Conservation (phyloP, 1,140 invertebrate species). For the Glossosoma conforme region DNA sequence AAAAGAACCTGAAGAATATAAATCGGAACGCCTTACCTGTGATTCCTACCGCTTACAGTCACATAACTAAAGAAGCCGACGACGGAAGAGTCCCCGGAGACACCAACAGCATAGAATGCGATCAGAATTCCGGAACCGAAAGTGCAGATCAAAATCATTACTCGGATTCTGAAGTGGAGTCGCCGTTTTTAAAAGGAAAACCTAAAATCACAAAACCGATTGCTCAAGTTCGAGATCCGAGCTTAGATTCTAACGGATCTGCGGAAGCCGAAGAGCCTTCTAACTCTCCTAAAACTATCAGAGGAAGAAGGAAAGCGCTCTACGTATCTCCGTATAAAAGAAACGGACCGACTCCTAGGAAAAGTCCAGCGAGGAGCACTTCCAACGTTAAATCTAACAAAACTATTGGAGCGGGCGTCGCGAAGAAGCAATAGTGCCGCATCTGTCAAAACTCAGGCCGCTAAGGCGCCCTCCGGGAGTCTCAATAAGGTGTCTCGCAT, state of each 20-base stretch:
- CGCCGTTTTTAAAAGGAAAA: conserved; percentile 39
- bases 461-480: background rate
- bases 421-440: conserved; percentile 5
- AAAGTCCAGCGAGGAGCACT: conserved; percentile 28
- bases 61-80: conserved; percentile 31
- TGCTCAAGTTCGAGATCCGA: conserved; percentile 36
- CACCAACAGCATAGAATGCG: conserved; percentile 44
- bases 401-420: too few species aligned
- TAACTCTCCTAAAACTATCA: conserved; percentile 58
- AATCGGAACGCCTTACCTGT: conserved; percentile 1
- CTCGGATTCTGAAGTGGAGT: conserved; percentile 43
- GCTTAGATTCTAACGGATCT: conserved; percentile 43
- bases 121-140: conserved; percentile 51
- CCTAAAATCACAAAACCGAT: conserved; percentile 58
- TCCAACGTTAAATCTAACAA: conserved; percentile 10
- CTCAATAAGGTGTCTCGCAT: conserved; percentile 29
- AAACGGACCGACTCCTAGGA: conserved; percentile 34
- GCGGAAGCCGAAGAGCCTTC: conserved; percentile 37
- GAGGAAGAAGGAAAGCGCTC: conserved; percentile 69
- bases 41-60: conserved; percentile 26
- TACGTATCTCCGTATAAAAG: conserved; percentile 59
- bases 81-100: conserved; percentile 39
- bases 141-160: conserved; percentile 30
- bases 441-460: too few species aligned
- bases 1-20: conserved; percentile 48